phyloP scores from a whole-genome alignment of 1,140 invertebrate species.

The Zaprionus taronus region DNA sequence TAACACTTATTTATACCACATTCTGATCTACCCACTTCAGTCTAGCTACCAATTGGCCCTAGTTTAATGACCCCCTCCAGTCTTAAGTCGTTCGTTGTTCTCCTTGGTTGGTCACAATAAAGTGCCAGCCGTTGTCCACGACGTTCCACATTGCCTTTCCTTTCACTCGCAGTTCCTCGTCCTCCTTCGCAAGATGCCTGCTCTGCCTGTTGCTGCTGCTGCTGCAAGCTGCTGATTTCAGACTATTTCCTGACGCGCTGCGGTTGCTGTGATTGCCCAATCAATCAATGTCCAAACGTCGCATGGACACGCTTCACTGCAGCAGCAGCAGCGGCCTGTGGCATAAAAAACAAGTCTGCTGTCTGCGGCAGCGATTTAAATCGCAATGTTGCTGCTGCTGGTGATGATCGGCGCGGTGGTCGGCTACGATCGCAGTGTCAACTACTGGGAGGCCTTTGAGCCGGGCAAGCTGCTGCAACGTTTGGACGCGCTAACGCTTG shows the following conservation, averaged over 20 bases:
- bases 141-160: constrained; percentile 41
- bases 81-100: constrained; percentile 40
- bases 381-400: constrained; percentile 44
- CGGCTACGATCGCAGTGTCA: constrained; percentile 57
- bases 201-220: constrained; percentile 3
- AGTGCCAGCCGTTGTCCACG: constrained; percentile 16
- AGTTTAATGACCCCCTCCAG: constrained; percentile 33
- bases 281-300: constrained; percentile 28
- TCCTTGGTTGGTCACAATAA: constrained; percentile 54
- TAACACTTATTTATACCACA: constrained; percentile 8
- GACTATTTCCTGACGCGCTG: constrained; percentile 62
- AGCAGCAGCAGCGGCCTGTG: not conserved
- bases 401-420: constrained; percentile 41
- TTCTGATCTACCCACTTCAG: constrained; percentile 12
- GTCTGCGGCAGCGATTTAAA: constrained; percentile 7
- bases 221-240: constrained; percentile 4
- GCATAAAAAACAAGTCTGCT: constrained; percentile 23
- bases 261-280: constrained; percentile 52
- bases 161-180: constrained; percentile 62
- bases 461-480: constrained; percentile 67
- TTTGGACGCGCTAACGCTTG: constrained; percentile 48
- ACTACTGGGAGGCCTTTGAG: constrained; percentile 72
- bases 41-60: constrained; percentile 40
- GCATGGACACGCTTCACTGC: constrained; percentile 44
- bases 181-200: constrained; percentile 4